Evolutionary conservation across 1,140 invertebrate species (phyloP), one percentile per base, ranked within the genome.

Genomic region (Tetranychus urticae): DNA sequence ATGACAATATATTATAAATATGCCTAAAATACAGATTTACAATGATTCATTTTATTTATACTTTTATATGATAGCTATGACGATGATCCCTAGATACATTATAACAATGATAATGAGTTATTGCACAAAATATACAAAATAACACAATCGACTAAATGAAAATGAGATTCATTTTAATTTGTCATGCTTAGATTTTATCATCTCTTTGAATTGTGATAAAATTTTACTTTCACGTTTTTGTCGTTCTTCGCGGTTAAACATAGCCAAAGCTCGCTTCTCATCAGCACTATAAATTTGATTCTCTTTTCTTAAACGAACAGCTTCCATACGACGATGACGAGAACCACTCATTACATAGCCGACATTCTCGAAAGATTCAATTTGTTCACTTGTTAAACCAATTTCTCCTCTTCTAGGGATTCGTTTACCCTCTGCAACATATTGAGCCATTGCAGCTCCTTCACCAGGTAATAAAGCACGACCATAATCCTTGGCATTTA

Each of bases 241-340:
- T 65, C 93, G 76, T 75, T 97, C 92, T 74, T 97, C 93, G 74
- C 93, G 90, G 71, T 91, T 96, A 71, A 99, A 98, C 81, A 92
- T 93, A 2, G 88, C 90, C 58, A 99, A 75, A 8, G 93, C 90
- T 66, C 94, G 77, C 72, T 99, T 98, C 72, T 99, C 96, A 74
- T 99, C 96, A 3, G 94, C 96, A 33, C 90, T 94, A 77, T 98
- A 97, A 72, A 99, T 93, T 76, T 98, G 91, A 77, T 98, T 98
- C 76, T 99, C 96, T 71, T 99, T 99, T 66, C 96, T 80, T 58
- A 99, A 83, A 76, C 96, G 87, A 2, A 98, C 94, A 68, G 96
- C 96, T 75, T 99, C 96, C 96, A 99, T 99, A 63, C 93, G 81
- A 12, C 94, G 84, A 79, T 99, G 94, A 69, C 94, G 81, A 74